Percentiles rank a stretch among this genome's conserved stretches.
These are phyloP conservation scores for Himalopsyche japonica DNA, from an alignment of 2,888 invertebrate genomes.

Conservation along the genomic window DNA sequence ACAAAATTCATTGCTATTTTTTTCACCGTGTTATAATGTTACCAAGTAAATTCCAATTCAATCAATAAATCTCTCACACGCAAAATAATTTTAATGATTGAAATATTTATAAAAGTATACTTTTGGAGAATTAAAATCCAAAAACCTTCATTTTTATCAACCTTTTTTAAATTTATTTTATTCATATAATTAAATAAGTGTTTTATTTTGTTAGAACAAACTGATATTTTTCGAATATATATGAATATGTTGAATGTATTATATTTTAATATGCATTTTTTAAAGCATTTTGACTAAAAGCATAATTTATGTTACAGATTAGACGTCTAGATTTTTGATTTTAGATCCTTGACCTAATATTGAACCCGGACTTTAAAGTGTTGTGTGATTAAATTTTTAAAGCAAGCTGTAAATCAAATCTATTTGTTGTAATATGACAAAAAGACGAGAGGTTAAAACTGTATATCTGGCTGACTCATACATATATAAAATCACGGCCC, in stretches of 20 bases:
- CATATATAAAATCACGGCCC: neutral
- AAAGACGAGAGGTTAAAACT: neutral
- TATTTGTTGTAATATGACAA: neutral
- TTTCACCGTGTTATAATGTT: neutral
- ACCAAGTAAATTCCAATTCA: no score
- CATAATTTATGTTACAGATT: neutral
- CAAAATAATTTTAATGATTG: no score
- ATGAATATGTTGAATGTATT: neutral
- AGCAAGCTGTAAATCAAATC: neutral
- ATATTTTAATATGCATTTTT: neutral
- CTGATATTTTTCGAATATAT: no score
- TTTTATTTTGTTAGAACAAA: no score
- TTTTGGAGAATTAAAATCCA: no score
- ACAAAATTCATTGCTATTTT: neutral
- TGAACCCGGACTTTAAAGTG: neutral
- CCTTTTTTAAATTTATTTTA: no score
- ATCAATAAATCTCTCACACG: no score
- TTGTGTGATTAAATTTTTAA: neutral
- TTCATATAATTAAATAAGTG: no score
- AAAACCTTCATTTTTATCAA: no score
- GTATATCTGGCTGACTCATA: neutral
- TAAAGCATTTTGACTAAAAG: neutral
- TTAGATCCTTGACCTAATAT: neutral
- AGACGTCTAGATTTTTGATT: neutral
- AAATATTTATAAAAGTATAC: no score